Conservation (phyloP, 2,113 vertebrate species). For the Rhynchomys soricoides region DNA sequence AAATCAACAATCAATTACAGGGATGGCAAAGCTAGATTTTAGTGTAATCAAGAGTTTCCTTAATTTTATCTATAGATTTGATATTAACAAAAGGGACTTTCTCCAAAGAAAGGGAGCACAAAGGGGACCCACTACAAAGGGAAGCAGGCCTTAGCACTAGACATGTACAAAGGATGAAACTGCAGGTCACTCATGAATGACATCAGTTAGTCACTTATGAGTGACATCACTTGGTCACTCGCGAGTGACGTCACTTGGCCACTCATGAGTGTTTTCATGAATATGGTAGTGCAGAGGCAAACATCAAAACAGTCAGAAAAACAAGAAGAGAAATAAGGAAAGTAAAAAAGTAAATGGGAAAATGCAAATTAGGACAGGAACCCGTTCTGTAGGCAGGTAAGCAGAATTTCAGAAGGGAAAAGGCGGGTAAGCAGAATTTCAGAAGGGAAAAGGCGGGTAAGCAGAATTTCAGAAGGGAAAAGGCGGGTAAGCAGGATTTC, state of each 20-base stretch:
- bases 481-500: too few relatives aligned
- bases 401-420: too few relatives aligned
- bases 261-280: background rate
- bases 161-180: accelerated
- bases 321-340: background rate
- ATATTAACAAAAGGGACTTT: background rate
- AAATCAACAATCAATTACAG: background rate
- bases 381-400: background rate
- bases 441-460: too few relatives aligned
- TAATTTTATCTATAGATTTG: background rate
- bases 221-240: background rate
- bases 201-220: background rate
- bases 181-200: background rate
- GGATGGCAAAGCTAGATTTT: background rate
- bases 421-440: too few relatives aligned
- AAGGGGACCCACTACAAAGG: background rate
- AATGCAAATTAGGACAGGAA: background rate
- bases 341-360: background rate
- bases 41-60: background rate
- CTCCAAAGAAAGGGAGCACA: background rate
- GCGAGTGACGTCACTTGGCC: background rate
- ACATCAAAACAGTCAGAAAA: background rate
- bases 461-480: background rate
- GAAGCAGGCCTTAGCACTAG: background rate
- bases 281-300: background rate